Base-by-base conservation (phyloP, 2,113 vertebrate genomes). In the Lates calcarifer region DNA sequence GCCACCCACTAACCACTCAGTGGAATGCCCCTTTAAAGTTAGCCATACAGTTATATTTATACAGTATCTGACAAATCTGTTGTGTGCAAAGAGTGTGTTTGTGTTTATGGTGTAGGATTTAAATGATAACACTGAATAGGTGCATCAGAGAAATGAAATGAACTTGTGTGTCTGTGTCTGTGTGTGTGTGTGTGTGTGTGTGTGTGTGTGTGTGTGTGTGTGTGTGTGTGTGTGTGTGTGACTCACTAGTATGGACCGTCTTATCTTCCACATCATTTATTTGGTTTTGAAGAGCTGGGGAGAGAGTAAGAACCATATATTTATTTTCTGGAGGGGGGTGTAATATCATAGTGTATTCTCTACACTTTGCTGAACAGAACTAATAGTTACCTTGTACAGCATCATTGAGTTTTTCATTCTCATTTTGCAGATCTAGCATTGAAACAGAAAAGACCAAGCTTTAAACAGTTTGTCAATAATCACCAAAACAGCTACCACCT, bases 171-270 rank as follows among this genome's bases (percentile, higher is more conserved):
- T n/a, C n/a, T n/a, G n/a, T n/a, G n/a, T n/a, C n/a, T n/a, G n/a
- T n/a, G n/a, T n/a, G n/a, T 0, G 3, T 62, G 33, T 65, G 41
- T 0, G 3, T 62, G 33, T 65, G 41, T 0, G 3, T 62, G 33
- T 65, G 41, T 0, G 3, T 62, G 33, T 65, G 41, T 0, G 3
- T 62, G 33, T 65, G 41, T 0, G 3, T 63, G 33, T 66, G 43
- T 0, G 3, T 63, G 33, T 66, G 43, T 0, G 3, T 63, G 33
- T 63, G 37, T 1, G 3, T 63, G 35, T 66, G 37, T 33, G 41
- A 90, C 89, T 84, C 56, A 92, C 89, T 26, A 35, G 61, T 0
- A 28, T 41, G 0, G 45, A 90, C 78, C 0, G 14, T 82, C 0
- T 6, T 15, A 0, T 82, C 57, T 0, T 85, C 74, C n/a, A 14